Percentiles rank a stretch among this genome's conserved stretches.
These are phyloP conservation scores for Craniophora ligustri DNA, from an alignment of 2,888 invertebrate genomes.

Conservation along the genomic window DNA sequence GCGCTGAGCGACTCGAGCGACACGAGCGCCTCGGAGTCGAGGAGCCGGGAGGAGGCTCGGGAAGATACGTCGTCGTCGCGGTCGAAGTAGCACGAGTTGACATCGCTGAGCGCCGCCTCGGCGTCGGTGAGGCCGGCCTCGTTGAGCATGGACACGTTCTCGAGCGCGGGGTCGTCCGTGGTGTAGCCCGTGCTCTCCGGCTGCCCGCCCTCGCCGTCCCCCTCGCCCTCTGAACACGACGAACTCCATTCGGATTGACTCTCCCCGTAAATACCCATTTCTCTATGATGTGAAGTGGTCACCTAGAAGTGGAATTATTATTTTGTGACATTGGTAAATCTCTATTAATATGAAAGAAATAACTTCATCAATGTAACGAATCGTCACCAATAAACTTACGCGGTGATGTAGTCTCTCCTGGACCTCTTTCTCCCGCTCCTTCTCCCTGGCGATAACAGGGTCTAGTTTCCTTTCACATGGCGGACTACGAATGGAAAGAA, in stretches of 20 bases:
- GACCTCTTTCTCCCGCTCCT: slow-evolving; percentile 76
- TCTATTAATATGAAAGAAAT: too few species aligned
- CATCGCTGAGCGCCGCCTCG: slow-evolving; percentile 95
- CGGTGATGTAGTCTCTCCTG: slow-evolving; percentile 80
- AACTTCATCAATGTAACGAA: background rate
- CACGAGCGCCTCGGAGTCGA: slow-evolving; percentile 93
- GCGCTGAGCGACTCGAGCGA: slow-evolving; percentile 94
- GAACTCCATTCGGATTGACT: slow-evolving; percentile 95
- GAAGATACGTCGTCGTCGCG: slow-evolving; percentile 94
- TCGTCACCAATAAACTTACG: slow-evolving; percentile 59
- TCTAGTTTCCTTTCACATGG: slow-evolving; percentile 71
- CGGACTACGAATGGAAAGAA: slow-evolving; percentile 61
- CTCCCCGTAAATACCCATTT: slow-evolving; percentile 87
- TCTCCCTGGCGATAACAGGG: slow-evolving; percentile 67
- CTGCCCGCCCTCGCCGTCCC: slow-evolving; percentile 83
- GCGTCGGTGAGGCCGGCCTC: slow-evolving; percentile 96
- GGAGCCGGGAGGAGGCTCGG: slow-evolving; percentile 94
- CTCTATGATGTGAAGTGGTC: slow-evolving; percentile 78
- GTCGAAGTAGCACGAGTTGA: slow-evolving; percentile 94
- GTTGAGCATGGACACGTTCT: slow-evolving; percentile 95
- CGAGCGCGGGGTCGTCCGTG: slow-evolving; percentile 95
- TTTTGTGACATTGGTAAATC: background rate
- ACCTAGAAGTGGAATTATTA: slow-evolving; percentile 64
- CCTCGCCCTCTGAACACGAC: slow-evolving; percentile 88
- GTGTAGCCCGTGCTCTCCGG: slow-evolving; percentile 94